Evolutionary conservation across 2,113 vertebrate genomes (phyloP), one percentile per base, ranked within the genome.

Genomic region (Sylvilagus bachmani): DNA sequence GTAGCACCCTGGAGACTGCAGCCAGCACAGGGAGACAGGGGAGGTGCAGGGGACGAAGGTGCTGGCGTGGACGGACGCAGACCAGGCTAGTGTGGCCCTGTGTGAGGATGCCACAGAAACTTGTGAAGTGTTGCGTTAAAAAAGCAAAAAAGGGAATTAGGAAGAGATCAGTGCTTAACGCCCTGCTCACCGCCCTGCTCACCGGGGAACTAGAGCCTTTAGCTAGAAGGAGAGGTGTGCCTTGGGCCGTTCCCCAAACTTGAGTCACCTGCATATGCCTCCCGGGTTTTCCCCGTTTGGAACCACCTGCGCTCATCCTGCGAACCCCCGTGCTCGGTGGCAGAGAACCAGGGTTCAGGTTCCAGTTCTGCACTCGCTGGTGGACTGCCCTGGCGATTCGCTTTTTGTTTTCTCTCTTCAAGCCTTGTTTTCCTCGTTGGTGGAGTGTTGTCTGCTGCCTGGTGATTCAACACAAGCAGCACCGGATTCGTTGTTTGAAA

Each of bases 1-100:
- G 69, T n/a, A 29, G 79, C 88, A 16, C 85, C 10, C 29, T 77
- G 61, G 36, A 69, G 75, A 31, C 51, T 67, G 58, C 93, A 29
- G 38, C 38, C 78, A 88, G 66, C 74, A 78, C 5, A n/a, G 19
- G 66, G 90, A 84, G 62, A 55, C 49, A 93, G 75, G 86, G 95
- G 90, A 91, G 90, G 75, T 75, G 22, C 83, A 58, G 67, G 38
- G 16, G 36, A 24, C 64, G 51, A 91, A 58, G 55, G 55, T 58
- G 55, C 55, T 58, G 55, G 55, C 55, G 12, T 58, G 17, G 55
- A 17, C 55, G 17, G 55, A 44, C 44, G 44, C 44, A 44, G 44
- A 58, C 55, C 4, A 58, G 55, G 19, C 19, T 58, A 16, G 55
- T 58, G 55, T 58, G 55, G 55, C 55, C 55, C 55, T 17, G 17